Base-by-base conservation (phyloP, 2,888 invertebrate species). In the Parnassius smintheus region DNA sequence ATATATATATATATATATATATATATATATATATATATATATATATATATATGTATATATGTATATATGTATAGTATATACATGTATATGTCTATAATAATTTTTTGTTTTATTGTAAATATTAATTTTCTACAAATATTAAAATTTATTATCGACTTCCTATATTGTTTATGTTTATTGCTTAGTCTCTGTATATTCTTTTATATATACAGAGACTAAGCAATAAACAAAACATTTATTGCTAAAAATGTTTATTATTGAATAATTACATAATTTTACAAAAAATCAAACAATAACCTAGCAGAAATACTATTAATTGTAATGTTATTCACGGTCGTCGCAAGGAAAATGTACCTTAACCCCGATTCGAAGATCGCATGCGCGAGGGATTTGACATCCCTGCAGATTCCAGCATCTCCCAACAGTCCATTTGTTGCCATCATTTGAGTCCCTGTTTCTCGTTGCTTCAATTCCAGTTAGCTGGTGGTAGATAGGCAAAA, bases 341-440 rank as follows among this genome's bases (percentile, higher is more conserved):
- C 44, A 12, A 62, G 25, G 57, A 59, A 68, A 71, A 59, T 51
- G 61, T 53, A 62, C 66, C 59, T 71, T 72, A 67, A 68, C 51
- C 35, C 25, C 22, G 18, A 61, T 62, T 57, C 55, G 11, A n/a
- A 67, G 61, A 49, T 68, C 81, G 84, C 84, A 74, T 80, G 83
- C 82, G 82, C 74, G 73, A 66, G 71, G 65, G 70, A 75, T 78
- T 74, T 75, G 76, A 76, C 73, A 77, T 74, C 73, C 68, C 66
- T 66, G 66, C 65, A 70, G 68, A 72, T 65, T 57, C 67, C 72
- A 74, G 71, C 71, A 69, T 66, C 48, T 61, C 45, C 50, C 53
- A 41, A 68, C 69, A 74, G 71, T 74, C 59, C 50, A 68, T 46
- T 70, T 68, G 68, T 61, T 72, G 69, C 65, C 67, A 66, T 62